Evolutionary conservation across 2,888 invertebrate genomes (phyloP).

Genomic region (Diogma glabrata): DNA sequence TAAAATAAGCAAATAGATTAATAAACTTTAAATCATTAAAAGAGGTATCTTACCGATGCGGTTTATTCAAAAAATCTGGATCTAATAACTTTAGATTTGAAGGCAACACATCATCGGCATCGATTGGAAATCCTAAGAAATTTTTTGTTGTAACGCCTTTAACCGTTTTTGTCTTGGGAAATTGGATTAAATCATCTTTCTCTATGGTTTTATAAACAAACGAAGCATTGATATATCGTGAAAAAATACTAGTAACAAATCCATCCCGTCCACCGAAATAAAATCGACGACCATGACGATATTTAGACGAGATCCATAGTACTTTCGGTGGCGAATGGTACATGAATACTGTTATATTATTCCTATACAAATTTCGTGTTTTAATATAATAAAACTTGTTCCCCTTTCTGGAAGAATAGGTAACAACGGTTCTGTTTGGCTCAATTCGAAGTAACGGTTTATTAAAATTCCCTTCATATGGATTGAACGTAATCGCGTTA

Average conservation of each 20-base stretch:
- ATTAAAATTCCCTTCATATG: too few relatives aligned
- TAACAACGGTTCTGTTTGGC: too few relatives aligned
- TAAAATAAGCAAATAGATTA: background rate
- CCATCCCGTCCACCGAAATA: conserved; percentile 8
- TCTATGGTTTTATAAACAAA: conserved; percentile 3
- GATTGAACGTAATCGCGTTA: too few relatives aligned
- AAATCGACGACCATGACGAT: background rate
- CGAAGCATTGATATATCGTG: background rate
- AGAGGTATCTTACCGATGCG: too few relatives aligned
- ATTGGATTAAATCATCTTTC: background rate
- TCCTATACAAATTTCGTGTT: too few relatives aligned
- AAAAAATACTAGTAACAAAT: background rate
- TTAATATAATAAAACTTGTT: too few relatives aligned
- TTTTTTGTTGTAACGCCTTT: background rate
- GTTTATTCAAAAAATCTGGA: background rate
- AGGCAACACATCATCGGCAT: background rate
- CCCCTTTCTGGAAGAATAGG: too few relatives aligned
- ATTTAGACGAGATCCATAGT: background rate
- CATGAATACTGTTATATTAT: conserved; percentile 1
- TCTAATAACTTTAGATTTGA: conserved; percentile 1
- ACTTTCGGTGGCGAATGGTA: conserved; percentile 6
- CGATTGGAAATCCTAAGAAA: background rate
- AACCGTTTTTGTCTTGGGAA: background rate
- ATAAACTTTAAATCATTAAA: background rate
- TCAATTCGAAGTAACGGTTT: too few relatives aligned